Conservation (phyloP, 92 coral and sea anemone genomes). For the Phenganax marumi region DNA sequence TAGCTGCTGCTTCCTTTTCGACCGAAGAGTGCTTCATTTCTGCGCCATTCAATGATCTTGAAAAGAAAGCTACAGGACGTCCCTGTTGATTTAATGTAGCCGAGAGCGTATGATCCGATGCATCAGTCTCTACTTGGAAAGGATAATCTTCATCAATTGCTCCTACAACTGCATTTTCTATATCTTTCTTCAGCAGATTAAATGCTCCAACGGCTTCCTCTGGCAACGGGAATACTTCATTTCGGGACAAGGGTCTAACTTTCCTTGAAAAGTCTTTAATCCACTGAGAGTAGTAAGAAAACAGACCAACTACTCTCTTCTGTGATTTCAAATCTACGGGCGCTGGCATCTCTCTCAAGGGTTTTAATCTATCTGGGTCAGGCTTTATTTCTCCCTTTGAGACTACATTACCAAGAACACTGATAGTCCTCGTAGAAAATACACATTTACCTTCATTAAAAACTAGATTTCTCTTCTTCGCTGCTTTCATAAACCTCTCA, state of each 20-base stretch:
- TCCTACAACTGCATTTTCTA: not conserved
- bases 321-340: conserved; percentile 37
- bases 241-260: no score
- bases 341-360: conserved; percentile 51
- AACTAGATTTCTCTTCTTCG: conserved; percentile 27
- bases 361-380: conserved; percentile 50
- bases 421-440: conserved; percentile 54
- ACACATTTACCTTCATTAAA: conserved; percentile 56
- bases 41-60: not conserved
- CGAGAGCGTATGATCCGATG: conserved; percentile 12
- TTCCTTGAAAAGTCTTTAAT: not conserved
- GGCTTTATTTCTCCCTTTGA: conserved; percentile 52
- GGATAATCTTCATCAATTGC: not conserved
- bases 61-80: conserved; percentile 41
- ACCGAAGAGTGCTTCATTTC: conserved; percentile 11
- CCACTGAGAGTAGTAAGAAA: conserved; percentile 62
- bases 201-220: not conserved
- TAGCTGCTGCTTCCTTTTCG: conserved; percentile 12
- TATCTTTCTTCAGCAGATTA: not conserved
- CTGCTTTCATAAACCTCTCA: not conserved
- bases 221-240: not conserved
- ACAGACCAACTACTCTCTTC: conserved; percentile 58
- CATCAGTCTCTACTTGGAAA: not conserved
- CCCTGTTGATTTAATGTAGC: conserved; percentile 45
- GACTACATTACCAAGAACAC: conserved; percentile 58